Base-by-base conservation (phyloP, 2,797 vertebrate species). In the Cyclopterus lumpus region DNA sequence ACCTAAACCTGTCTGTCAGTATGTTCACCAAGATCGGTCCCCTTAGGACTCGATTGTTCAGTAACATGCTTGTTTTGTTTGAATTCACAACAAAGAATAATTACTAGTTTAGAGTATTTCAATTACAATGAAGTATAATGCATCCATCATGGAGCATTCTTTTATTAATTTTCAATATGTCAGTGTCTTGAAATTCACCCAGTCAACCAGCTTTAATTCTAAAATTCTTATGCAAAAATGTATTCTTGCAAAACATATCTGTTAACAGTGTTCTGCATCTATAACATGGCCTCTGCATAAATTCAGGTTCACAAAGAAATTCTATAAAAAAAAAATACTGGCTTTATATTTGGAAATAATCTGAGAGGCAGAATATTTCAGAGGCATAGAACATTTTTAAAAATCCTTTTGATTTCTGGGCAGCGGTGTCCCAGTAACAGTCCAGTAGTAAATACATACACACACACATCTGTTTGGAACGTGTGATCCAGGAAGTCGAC, bases 391-490 rank as follows among this genome's bases (percentile, higher is more conserved):
- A 68, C 77, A 80, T 75, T 28, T 10, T 22, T 53, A 51, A 30
- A 83, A 53, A 63, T 51, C 6, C 58, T 38, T n/a, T 54, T 66
- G 49, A 71, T 70, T 36, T 67, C 73, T 8, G 55, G 48, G 54
- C 26, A 18, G 30, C 1, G 0, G n/a, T 7, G 49, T 76, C 62
- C 42, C 74, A 60, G 38, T 87, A 92, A 90, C 84, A 89, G 83
- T 91, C 87, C 82, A 84, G 79, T 62, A 77, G 83, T 70, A 77
- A 28, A 28, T 26, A 53, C 38, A 57, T 26, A 73, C 69, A 65
- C 61, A 59, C 46, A 65, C 64, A 54, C 40, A 16, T 51, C 7
- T 26, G 30, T 53, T 24, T 16, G 32, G 15, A 46, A 64, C 66
- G 79, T 75, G 79, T 74, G 72, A 72, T 75, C 63, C 68, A 76